Evolutionary conservation across 1,140 invertebrate species (phyloP), one percentile per base, ranked within the genome.

Genomic region (Drosophila equinoxialis): DNA sequence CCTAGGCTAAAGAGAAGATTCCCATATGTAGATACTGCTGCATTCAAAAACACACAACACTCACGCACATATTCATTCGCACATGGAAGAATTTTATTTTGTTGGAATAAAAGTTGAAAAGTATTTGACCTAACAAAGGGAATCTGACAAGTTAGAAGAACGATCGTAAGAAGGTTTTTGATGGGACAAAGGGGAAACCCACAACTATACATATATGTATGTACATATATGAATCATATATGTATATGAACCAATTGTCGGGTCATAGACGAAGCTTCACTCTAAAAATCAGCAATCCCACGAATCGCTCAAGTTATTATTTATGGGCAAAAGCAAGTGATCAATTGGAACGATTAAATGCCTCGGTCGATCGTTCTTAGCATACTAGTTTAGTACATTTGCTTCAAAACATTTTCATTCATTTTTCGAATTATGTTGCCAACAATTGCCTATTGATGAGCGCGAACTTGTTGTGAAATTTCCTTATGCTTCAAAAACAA

Each of bases 1-100:
- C 26, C 61, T 30, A 48, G 5, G 6, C 45, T 48, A 66, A 66
- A 26, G 30, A 26, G 35, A 55, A 54, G 45, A 13, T 48, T 39
- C 13, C 17, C 62, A 37, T 55, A 23, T 23, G 23, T 3, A 26
- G 1, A 23, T 23, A 51, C 20, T 51, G 45, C 45, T 48, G 11
- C 17, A 51, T 1, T 20, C 23, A 23, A 7, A 11, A 51, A 51
- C 17, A 51, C 45, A 23, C 20, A 51, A 7, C 17, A 51, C 45
- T 23, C 17, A 51, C 45, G 6, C 45, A 51, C 8, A 23, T 13
- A 13, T 3, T 39, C 17, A 51, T 48, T 17, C 45, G n/a, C 45
- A 8, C 45, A 51, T 51, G 6, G 17, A 6, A 23, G 17, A 51
- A 51, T 23, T 10, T 48, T 10, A 5, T 14, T 4, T 20, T 8